These are phyloP conservation scores for Euproctis similis DNA, from an alignment of 2,888 invertebrate genomes.

Conservation along the genomic window DNA sequence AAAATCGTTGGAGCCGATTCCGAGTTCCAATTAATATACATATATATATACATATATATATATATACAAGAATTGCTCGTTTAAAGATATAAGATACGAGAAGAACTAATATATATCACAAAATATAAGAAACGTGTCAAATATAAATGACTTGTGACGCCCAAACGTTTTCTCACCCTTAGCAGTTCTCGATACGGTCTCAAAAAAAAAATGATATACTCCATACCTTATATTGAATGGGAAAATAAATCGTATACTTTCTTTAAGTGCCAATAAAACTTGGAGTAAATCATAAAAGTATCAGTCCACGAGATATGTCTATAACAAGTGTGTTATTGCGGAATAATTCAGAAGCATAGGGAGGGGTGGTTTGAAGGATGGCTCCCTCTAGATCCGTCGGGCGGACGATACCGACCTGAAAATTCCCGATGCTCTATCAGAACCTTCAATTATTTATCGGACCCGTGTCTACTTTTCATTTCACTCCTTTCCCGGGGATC, in stretches of 20 bases:
- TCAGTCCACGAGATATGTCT: conserved; percentile 72
- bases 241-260: conserved; percentile 74
- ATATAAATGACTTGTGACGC: conserved; percentile 56
- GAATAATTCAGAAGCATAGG: conserved; percentile 71
- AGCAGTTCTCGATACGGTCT: conserved; percentile 47
- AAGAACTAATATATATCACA: neutral
- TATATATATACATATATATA: too few species aligned
- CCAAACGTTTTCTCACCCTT: conserved; percentile 45
- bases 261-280: conserved; percentile 76
- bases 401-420: conserved; percentile 50
- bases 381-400: conserved; percentile 61
- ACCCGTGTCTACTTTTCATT: conserved; percentile 75
- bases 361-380: conserved; percentile 68
- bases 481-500: conserved; percentile 64
- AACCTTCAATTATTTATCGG: conserved; percentile 76
- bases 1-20: too few species aligned
- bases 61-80: too few species aligned
- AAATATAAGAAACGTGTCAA: conserved; percentile 15
- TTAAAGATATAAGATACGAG: too few species aligned
- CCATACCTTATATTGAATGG: conserved; percentile 69
- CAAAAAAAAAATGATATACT: conserved; percentile 73
- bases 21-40: too few species aligned
- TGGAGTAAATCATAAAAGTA: conserved; percentile 76
- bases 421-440: conserved; percentile 69
- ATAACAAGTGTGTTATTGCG: conserved; percentile 75